These are phyloP conservation scores for Athene cunicularia DNA, from an alignment of 2,113 vertebrate species.

Conservation along the genomic window DNA sequence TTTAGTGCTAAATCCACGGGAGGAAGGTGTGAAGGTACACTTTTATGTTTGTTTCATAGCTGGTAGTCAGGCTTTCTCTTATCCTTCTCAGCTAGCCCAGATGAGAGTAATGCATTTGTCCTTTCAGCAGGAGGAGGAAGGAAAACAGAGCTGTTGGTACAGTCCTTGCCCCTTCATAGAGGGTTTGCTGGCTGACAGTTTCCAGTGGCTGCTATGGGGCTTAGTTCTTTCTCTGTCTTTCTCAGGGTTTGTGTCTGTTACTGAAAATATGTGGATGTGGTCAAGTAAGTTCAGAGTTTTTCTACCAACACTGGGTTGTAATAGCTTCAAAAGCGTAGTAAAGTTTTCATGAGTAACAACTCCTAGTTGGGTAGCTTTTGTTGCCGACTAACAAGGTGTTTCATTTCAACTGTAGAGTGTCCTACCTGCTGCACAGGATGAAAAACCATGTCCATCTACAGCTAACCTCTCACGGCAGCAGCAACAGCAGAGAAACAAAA, in stretches of 20 bases:
- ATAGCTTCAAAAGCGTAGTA: slow-evolving; percentile 46
- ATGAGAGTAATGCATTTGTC: neutral
- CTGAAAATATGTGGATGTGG: slow-evolving; percentile 69
- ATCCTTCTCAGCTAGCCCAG: neutral
- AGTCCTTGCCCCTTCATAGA: neutral
- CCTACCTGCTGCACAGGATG: slow-evolving; percentile 85
- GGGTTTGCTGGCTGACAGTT: slow-evolving; percentile 37
- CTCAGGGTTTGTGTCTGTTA: slow-evolving; percentile 67
- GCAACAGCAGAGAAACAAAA: slow-evolving; percentile 82
- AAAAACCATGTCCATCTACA: slow-evolving; percentile 83
- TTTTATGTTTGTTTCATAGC: neutral
- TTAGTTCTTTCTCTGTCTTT: slow-evolving; percentile 63
- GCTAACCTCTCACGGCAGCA: slow-evolving; percentile 83
- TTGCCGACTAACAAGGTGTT: slow-evolving; percentile 21
- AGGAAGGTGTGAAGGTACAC: neutral
- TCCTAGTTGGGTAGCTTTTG: neutral
- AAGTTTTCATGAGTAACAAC: slow-evolving; percentile 11
- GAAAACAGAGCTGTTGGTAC: slow-evolving; percentile 11
- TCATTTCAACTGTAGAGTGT: slow-evolving; percentile 78
- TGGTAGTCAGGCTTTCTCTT: neutral
- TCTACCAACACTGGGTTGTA: slow-evolving; percentile 47
- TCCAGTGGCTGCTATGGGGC: slow-evolving; percentile 23
- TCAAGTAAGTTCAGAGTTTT: slow-evolving; percentile 66
- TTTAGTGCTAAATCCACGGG: neutral
- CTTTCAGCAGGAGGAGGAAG: slow-evolving; percentile 34